phyloP scores from a whole-genome alignment of 2,113 vertebrate species.

The Scartelaos histophorus region DNA sequence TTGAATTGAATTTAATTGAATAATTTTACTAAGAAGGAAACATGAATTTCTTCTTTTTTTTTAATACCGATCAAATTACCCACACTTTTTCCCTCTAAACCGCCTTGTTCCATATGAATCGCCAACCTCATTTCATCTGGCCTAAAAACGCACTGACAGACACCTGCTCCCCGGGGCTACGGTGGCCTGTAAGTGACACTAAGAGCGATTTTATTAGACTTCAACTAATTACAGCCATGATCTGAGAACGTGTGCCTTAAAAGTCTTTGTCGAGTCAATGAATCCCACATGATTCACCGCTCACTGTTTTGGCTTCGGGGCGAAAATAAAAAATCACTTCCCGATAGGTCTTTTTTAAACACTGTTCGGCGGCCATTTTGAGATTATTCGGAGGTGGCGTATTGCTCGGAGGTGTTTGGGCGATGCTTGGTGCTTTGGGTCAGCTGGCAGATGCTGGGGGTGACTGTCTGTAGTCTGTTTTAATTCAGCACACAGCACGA shows the following conservation, averaged over 20 bases:
- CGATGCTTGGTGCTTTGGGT: constrained; percentile 45
- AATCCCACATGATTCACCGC: constrained; percentile 18
- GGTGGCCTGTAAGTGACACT: constrained; percentile 35
- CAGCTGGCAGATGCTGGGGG: constrained; percentile 64
- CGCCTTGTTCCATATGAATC: background rate
- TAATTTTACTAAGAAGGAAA: no score
- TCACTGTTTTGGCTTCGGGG: constrained; percentile 21
- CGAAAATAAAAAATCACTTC: constrained; percentile 24
- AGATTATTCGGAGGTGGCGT: constrained; percentile 33
- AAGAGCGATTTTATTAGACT: background rate
- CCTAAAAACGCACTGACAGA: constrained; percentile 6
- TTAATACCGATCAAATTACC: background rate
- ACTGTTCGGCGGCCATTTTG: constrained; percentile 27
- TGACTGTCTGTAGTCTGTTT: constrained; percentile 66
- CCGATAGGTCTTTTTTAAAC: constrained; percentile 24
- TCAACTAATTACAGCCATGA: constrained; percentile 32
- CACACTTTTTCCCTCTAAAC: background rate
- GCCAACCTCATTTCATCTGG: background rate
- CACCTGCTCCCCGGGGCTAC: constrained; percentile 9
- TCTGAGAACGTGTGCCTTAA: constrained; percentile 13
- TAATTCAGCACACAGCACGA: constrained; percentile 62
- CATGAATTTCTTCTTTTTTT: no score
- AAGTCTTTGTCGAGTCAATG: constrained; percentile 22
- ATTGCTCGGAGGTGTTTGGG: constrained; percentile 33
- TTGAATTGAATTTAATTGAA: no score